A percentile compares a stretch with the other conserved stretches of the same genome.
phyloP scores from a whole-genome alignment of 2,113 vertebrate genomes.

The Scytalopus superciliaris region DNA sequence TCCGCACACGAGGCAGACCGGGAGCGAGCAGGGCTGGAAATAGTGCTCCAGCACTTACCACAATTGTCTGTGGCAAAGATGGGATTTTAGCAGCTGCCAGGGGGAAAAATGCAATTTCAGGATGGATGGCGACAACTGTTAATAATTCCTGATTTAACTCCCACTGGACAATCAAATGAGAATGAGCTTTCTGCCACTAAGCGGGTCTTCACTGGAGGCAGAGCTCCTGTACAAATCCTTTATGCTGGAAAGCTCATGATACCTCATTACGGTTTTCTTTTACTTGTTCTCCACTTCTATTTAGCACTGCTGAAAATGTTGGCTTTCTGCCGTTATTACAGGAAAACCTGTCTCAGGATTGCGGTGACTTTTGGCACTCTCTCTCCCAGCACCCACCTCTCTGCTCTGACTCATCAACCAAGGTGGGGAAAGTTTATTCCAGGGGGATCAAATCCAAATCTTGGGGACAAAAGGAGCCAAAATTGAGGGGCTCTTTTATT shows the following conservation, averaged over 20 bases:
- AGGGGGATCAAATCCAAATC: not conserved
- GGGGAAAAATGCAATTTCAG: not conserved
- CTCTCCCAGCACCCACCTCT: not conserved
- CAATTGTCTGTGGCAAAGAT: conserved; percentile 1
- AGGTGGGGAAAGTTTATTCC: not conserved
- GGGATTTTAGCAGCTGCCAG: conserved; percentile 36
- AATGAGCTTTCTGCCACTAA: conserved; percentile 15
- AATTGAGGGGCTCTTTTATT: not conserved
- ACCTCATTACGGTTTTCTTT: not conserved
- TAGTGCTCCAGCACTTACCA: not conserved
- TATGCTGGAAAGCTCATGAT: not conserved
- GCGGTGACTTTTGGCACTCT: not conserved
- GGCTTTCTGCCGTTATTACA: not conserved
- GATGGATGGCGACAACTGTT: conserved; percentile 6
- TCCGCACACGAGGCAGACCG: not conserved
- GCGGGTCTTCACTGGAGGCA: not conserved
- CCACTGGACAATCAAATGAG: conserved; percentile 9
- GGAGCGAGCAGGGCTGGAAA: not conserved
- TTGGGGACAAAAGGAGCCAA: not conserved
- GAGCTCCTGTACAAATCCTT: conserved; percentile 1
- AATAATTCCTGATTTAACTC: conserved; percentile 45
- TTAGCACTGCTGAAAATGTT: not conserved
- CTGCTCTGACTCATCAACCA: not conserved
- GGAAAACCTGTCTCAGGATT: not conserved
- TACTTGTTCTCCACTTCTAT: not conserved